Evolutionary conservation across 2,888 invertebrate genomes (phyloP), one percentile per base, ranked within the genome.

Genomic region (Synergus japonicus): DNA sequence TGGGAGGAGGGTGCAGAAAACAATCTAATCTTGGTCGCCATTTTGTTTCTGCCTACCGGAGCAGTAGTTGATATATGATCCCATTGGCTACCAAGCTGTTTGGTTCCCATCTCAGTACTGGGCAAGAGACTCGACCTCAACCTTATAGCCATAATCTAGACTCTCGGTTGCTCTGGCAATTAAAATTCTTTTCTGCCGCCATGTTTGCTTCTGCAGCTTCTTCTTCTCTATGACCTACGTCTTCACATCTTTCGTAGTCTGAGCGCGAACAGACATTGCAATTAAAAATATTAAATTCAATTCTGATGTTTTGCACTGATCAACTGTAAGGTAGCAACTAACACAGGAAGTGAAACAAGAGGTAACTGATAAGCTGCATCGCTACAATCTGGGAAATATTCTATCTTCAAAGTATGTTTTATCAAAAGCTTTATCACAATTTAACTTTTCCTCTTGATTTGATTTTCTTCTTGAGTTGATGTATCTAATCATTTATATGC

Each of bases 31-130:
- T 65, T 67, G 77, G 54, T 41, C 84, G 84, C 84, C 84, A 84
- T 84, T 84, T 84, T 83, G 84, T 83, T 82, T 78, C 82, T 77
- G 81, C 83, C 81, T 81, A 82, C 89, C 87, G 87, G 84, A 88
- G 88, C 88, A 89, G 89, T 89, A 88, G 89, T 90, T 91, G 91
- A 91, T 91, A 90, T 90, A 91, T 90, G 90, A 91, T 90, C 89
- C 88, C 88, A 91, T 91, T 91, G 91, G 91, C 91, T 91, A 91
- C 90, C 89, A 90, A 90, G 89, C 89, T 87, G 88, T 88, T 89
- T 85, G 87, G 87, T 88, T 86, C 87, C 86, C 87, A 87, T 87
- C 87, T 87, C 88, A 85, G 88, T 88, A 88, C 88, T 85, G 88
- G 87, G 69, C 79, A 82, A 79, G 79, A 82, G 81, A 66, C 73